Evolutionary conservation across 2,888 invertebrate species (phyloP), one percentile per base, ranked within the genome.

Genomic region (Apoderus coryli): DNA sequence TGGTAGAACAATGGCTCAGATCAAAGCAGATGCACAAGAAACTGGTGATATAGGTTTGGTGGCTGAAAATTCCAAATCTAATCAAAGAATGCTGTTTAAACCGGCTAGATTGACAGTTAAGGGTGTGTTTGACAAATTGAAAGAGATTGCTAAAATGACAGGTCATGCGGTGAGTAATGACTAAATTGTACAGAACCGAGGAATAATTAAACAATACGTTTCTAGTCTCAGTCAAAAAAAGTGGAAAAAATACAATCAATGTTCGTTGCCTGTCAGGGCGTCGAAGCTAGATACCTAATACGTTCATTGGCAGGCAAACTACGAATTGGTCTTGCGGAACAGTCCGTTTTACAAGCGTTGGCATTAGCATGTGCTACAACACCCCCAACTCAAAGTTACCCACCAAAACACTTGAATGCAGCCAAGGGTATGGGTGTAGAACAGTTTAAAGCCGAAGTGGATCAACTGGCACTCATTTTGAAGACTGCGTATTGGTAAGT

Each of bases 261-360:
- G 55, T 84, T 95, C 53, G 88, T 95, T 0, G 89, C 95, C 1
- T 93, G 93, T 53, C 70, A 81, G 26, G 67, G 76, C 36, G 74
- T 74, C 0, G 95, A 96, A 59, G 86, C 93, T 0, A 69, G 85
- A 30, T 96, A 78, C 54, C 64, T 96, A 10, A 85, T 93, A 30
- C 62, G 95, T 41, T 90, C 89, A 0, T 57, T 95, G 11, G 77
- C 84, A 36, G 96, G 96, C 14, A 98, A 96, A 60, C 63, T 98
- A 32, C 69, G 98, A 26, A 90, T 98, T 44, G 96, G 96, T 0
- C 64, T 98, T 33, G 98, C 96, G 0, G 98, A 98, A 52, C 93
- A 95, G 58, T 93, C 93, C 1, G 76, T 95, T 16, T 62, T 98
- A 26, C 70, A 85, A 56, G 93, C 98, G 6, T 57, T 98, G 26